Conservation (phyloP, 2,797 vertebrate genomes). For the Gymnoscopelus microlampas region DNA sequence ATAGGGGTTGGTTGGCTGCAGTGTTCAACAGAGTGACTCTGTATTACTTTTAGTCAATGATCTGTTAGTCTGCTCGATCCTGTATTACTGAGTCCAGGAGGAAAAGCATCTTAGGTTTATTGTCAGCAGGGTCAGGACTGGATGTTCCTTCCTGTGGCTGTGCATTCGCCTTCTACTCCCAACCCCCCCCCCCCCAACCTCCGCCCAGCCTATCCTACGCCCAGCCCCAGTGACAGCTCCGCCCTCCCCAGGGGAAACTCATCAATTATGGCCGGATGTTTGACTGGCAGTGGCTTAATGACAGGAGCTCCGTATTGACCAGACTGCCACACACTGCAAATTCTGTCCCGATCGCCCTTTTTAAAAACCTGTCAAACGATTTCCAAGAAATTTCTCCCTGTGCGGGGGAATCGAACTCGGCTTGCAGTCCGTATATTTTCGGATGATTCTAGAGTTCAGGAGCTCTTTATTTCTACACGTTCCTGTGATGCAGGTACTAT, state of each 20-base stretch:
- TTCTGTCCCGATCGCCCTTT: conserved; percentile 69
- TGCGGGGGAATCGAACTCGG: conserved; percentile 23
- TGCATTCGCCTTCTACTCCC: conserved; percentile 27
- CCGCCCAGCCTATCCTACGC: conserved; percentile 10
- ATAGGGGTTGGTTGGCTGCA: background rate
- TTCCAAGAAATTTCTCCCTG: conserved; percentile 53
- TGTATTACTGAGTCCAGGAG: conserved; percentile 48
- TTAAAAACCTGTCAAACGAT: conserved; percentile 75
- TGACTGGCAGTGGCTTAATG: conserved; percentile 84
- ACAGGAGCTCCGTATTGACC: conserved; percentile 82
- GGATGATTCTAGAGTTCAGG: conserved; percentile 10
- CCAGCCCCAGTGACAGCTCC: conserved; percentile 67
- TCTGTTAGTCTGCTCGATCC: conserved; percentile 47
- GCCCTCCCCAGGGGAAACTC: conserved; percentile 72
- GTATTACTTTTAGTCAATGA: conserved; percentile 51
- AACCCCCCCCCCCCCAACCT: conserved; percentile 58
- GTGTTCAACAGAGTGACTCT: conserved; percentile 13
- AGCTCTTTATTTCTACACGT: conserved; percentile 23
- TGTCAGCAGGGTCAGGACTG: conserved; percentile 40
- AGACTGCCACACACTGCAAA: conserved; percentile 75
- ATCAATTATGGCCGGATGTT: conserved; percentile 83
- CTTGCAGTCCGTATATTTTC: conserved; percentile 27
- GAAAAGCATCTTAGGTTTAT: conserved; percentile 37
- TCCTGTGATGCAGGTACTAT: conserved; percentile 38
- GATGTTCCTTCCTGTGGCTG: conserved; percentile 11